Evolutionary conservation across 1,140 invertebrate species (phyloP), one percentile per base, ranked within the genome.

Genomic region (Panulirus ornatus): DNA sequence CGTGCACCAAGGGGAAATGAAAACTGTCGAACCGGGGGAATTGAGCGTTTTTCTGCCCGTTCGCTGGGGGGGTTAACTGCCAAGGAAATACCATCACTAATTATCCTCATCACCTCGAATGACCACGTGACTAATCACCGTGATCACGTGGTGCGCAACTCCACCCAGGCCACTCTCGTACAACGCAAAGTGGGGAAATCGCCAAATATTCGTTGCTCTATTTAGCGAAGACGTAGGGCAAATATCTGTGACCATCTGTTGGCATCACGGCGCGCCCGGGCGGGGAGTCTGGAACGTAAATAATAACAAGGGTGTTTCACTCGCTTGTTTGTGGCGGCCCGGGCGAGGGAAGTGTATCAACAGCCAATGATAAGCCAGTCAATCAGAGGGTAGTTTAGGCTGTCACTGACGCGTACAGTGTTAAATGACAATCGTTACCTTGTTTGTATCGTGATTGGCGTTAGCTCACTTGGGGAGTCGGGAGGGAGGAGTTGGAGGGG

Each of bases 311-410:
- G n/a, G n/a, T 14, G 51, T n/a, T n/a, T n/a, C n/a, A n/a, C n/a
- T n/a, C n/a, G n/a, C n/a, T n/a, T n/a, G 51, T 3, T 58, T 58
- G 51, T 19, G 51, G 51, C 51, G 16, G 51, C 16, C 16, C 0
- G 51, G 51, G 16, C 14, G 22, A 22, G 19, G 54, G 19, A 22
- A 30, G 58, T 27, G 27, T 66, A 66, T 66, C 58, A 27, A 0
- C n/a, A 66, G n/a, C 58, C 58, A 66, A 66, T 66, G 58, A 66
- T 66, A 66, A 66, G 58, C n/a, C 58, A 66, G 58, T 66, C 58
- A 66, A 66, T 66, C 58, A 66, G 58, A 66, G 58, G 58, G 58
- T 66, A 66, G 58, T 30, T 66, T 66, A 30, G 58, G 58, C n/a
- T 66, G 58, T 66, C 58, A 30, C 3, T 27, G 58, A 19, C n/a